Evolutionary conservation across 1,140 invertebrate genomes (phyloP), one percentile per base, ranked within the genome.

Genomic region (Ceratina japonica): DNA sequence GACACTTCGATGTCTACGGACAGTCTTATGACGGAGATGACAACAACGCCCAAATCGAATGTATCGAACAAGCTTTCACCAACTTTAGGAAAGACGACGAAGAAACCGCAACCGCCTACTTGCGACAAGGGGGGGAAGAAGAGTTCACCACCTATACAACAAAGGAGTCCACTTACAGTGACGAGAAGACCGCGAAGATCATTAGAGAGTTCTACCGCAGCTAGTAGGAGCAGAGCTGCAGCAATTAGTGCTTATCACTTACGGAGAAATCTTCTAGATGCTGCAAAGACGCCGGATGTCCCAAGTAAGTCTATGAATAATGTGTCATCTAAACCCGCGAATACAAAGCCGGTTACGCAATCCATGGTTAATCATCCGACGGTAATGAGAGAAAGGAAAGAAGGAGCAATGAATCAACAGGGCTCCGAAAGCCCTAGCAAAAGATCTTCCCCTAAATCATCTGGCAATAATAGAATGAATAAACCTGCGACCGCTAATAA

Each of bases 1-100:
- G 91, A 92, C 27, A 90, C 90, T 4, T 92, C 91, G 0, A 92
- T 92, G 88, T 92, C 92, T 0, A 89, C 91, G 0, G 92, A 93
- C 51, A 93, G 91, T 87, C 70, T 93, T 20, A 91, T 90, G 81
- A 90, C 84, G 0, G 91, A 92, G 37, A 75, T 89, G 13, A 82
- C 87, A 15, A 80, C 85, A 0, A 92, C 89, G 3, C 89, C 90
- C 0, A 90, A 90, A 44, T 91, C 91, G 0, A 89, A 75, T 2
- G 15, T 75, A 0, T 91, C 88, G 0, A 92, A 87, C 16, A 93
- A 93, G 79, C 82, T 91, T 4, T 92, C 92, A 0, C 91, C 92
- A 15, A 90, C 86, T 52, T 75, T 92, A 13, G 85, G 84, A 31
- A 87, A 89, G 75, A 22, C 72, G 8, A 56, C 61, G 15, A 85